Percentiles rank a stretch among this genome's conserved stretches.
phyloP scores from a whole-genome alignment of 2,888 invertebrate species.

The Busseola fusca region DNA sequence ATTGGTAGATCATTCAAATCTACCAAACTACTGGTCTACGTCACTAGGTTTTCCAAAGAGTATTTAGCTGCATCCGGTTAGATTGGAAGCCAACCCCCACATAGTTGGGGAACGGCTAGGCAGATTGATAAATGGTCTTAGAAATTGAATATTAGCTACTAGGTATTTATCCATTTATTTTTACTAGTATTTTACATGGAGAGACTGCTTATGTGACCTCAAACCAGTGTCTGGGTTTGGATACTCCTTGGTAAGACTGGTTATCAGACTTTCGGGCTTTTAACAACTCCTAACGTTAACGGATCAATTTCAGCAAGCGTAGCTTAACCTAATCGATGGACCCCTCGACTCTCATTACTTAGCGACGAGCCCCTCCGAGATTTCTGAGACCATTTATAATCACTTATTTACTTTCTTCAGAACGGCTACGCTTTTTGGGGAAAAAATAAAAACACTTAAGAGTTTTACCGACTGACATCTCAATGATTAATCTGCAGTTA shows the following conservation, averaged over 20 bases:
- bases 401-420: not conserved
- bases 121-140: too few relatives aligned
- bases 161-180: too few relatives aligned
- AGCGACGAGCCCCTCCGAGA: not conserved
- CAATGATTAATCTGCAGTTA: conserved; percentile 17
- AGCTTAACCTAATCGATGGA: not conserved
- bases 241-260: not conserved
- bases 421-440: not conserved
- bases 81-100: too few relatives aligned
- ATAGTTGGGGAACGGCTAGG: too few relatives aligned
- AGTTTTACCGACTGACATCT: conserved; percentile 1
- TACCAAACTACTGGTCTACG: conserved; percentile 12
- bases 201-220: too few relatives aligned
- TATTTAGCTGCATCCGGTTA: too few relatives aligned
- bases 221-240: not conserved
- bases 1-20: conserved; percentile 29
- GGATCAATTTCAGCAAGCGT: not conserved
- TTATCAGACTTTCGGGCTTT: not conserved
- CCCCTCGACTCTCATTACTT: not conserved
- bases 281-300: not conserved
- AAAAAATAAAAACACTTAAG: not conserved
- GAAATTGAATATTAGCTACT: too few relatives aligned
- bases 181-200: not conserved
- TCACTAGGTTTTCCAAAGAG: not conserved
- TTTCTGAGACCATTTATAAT: not conserved